phyloP scores from a whole-genome alignment of 1,140 invertebrate genomes.

The Brachystomella parvula region DNA sequence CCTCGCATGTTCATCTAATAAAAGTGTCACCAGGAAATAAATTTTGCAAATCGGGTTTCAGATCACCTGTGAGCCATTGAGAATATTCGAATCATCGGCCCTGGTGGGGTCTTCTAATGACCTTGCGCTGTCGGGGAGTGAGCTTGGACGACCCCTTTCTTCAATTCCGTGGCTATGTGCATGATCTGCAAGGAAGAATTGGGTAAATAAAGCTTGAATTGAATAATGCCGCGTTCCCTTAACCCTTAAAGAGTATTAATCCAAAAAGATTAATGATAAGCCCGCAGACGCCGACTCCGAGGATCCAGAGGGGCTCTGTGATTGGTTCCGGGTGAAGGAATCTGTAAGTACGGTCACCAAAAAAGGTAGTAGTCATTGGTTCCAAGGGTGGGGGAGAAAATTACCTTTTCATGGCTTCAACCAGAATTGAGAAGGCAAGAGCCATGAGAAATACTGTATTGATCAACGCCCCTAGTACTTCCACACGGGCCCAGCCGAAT shows the following conservation, averaged over 20 bases:
- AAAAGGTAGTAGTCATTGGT: too few species aligned
- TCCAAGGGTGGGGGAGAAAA: background rate
- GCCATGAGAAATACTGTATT: constrained; percentile 86
- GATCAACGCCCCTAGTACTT: constrained; percentile 78
- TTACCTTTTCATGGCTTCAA: constrained; percentile 58
- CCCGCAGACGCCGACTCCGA: constrained; percentile 67
- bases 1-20: constrained; percentile 93
- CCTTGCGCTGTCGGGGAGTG: too few species aligned
- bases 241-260: constrained; percentile 72
- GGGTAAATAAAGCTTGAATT: background rate
- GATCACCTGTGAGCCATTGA: too few species aligned
- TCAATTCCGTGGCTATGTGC: background rate
- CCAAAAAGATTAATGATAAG: constrained; percentile 75
- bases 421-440: constrained; percentile 81
- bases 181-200: constrained; percentile 10
- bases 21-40: too few species aligned
- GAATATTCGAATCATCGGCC: too few species aligned
- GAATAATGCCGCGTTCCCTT: constrained; percentile 51
- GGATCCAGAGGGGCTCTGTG: constrained; percentile 64
- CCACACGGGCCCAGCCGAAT: constrained; percentile 80
- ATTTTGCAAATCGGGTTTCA: too few species aligned
- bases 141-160: background rate
- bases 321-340: constrained; percentile 68
- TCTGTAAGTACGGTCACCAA: too few species aligned
- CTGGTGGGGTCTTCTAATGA: too few species aligned